Percentiles rank a stretch among this genome's conserved stretches.
These are phyloP conservation scores for Lysandra bellargus DNA, from an alignment of 2,888 invertebrate genomes.

Conservation along the genomic window DNA sequence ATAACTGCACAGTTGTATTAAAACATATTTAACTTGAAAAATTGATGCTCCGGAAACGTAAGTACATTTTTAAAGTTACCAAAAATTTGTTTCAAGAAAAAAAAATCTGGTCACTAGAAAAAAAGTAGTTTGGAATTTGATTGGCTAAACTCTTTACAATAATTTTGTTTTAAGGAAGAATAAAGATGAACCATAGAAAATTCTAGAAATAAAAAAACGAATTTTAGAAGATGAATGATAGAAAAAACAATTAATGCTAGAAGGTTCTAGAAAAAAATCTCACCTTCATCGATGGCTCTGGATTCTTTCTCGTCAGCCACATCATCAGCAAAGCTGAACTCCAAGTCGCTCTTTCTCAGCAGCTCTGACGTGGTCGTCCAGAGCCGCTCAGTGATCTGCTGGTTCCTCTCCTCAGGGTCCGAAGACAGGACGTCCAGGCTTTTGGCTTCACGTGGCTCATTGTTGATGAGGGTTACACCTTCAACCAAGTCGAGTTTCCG, in stretches of 20 bases:
- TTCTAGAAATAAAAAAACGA: background rate
- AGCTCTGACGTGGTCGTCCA: slow-evolving; percentile 64
- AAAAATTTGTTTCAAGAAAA: too few relatives aligned
- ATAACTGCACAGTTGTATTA: background rate
- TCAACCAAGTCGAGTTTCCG: slow-evolving; percentile 62
- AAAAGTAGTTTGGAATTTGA: too few relatives aligned
- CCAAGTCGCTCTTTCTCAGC: slow-evolving; percentile 61
- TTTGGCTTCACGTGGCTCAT: slow-evolving; percentile 59
- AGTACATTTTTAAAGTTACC: too few relatives aligned
- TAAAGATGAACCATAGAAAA: background rate
- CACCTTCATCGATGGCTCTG: slow-evolving; percentile 62
- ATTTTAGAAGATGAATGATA: background rate
- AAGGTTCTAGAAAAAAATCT: slow-evolving; percentile 27
- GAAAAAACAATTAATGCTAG: background rate
- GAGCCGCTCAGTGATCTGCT: slow-evolving; percentile 60
- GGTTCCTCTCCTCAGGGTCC: slow-evolving; percentile 58
- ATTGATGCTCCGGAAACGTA: too few relatives aligned
- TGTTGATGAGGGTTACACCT: slow-evolving; percentile 64
- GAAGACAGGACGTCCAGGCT: slow-evolving; percentile 60
- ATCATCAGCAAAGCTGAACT: slow-evolving; percentile 58
- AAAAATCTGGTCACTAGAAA: too few relatives aligned
- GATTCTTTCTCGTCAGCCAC: slow-evolving; percentile 58
- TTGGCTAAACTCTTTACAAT: too few relatives aligned
- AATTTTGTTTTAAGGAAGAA: background rate
- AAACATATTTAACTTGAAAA: too few relatives aligned